Evolutionary conservation across 2,797 vertebrate genomes (phyloP).

Genomic region (Cyclopterus lumpus): DNA sequence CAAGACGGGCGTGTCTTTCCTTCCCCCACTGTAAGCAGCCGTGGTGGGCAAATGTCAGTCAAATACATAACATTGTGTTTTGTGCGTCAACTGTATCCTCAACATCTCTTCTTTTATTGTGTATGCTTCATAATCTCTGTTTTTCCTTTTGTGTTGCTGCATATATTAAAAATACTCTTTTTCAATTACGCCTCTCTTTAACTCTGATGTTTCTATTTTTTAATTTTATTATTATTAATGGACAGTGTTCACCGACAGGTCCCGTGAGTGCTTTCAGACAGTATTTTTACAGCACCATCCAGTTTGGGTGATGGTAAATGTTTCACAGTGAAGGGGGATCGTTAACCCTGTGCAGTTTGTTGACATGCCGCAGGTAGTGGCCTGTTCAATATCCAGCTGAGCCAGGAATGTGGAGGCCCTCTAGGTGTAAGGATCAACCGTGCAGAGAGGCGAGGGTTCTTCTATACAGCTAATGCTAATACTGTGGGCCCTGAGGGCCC

Average conservation of each 20-base stretch:
- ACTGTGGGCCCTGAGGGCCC: conserved; percentile 37
- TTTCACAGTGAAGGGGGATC: conserved; percentile 53
- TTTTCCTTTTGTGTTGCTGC: background rate
- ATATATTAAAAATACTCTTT: background rate
- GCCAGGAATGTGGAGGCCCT: conserved; percentile 75
- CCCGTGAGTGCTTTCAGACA: conserved; percentile 40
- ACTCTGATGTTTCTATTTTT: background rate
- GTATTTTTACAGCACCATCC: conserved; percentile 62
- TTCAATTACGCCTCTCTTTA: background rate
- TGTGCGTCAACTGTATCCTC: conserved; percentile 5
- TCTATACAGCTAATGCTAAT: background rate
- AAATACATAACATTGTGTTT: conserved; percentile 50
- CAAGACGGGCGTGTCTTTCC: conserved; percentile 44
- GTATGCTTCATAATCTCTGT: background rate
- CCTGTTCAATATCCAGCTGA: conserved; percentile 79
- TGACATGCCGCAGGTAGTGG: conserved; percentile 77
- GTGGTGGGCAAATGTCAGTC: conserved; percentile 57
- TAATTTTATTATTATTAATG: background rate
- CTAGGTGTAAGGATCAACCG: conserved; percentile 41
- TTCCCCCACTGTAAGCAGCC: conserved; percentile 37
- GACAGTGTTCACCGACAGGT: conserved; percentile 19
- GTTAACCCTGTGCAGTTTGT: conserved; percentile 62
- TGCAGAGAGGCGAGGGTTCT: conserved; percentile 27
- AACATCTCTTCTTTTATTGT: conserved; percentile 5
- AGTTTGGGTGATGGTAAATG: conserved; percentile 59